These are phyloP conservation scores for Myripristis jacobus DNA, from an alignment of 2,797 vertebrate species.

Conservation along the genomic window DNA sequence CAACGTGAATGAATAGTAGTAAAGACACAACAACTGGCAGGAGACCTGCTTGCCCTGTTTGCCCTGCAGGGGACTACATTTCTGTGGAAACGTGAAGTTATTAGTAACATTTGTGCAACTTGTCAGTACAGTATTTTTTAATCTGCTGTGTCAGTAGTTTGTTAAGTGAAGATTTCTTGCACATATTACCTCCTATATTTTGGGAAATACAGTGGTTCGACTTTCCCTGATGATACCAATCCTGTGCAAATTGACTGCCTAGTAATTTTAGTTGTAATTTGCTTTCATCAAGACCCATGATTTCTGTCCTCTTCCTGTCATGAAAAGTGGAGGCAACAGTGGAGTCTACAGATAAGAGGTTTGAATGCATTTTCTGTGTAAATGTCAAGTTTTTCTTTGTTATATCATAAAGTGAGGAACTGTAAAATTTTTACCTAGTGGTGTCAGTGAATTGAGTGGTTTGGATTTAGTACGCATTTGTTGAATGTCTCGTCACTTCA, in stretches of 20 bases:
- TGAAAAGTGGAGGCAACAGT: not conserved
- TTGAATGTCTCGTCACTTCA: too few species aligned
- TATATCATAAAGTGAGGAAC: too few species aligned
- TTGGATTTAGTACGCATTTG: too few species aligned
- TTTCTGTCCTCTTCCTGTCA: not conserved
- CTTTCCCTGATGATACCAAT: constrained; percentile 4
- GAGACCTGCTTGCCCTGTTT: not conserved
- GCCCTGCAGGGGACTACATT: too few species aligned
- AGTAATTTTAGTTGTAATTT: not conserved
- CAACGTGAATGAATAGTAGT: too few species aligned
- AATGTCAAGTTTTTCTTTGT: too few species aligned
- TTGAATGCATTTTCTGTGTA: not conserved
- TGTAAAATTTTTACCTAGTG: too few species aligned
- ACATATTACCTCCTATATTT: not conserved
- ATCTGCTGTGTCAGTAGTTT: not conserved
- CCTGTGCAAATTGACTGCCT: not conserved
- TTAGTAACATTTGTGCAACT: not conserved
- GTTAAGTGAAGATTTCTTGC: not conserved
- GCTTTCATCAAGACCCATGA: not conserved
- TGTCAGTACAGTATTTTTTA: not conserved
- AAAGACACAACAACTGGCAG: not conserved
- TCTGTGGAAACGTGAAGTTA: not conserved
- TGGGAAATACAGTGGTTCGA: too few species aligned
- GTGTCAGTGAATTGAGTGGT: too few species aligned
- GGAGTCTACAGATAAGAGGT: not conserved